Evolutionary conservation across 2,797 vertebrate genomes (phyloP), one percentile per base, ranked within the genome.

Genomic region (Syngnathus rostellatus): DNA sequence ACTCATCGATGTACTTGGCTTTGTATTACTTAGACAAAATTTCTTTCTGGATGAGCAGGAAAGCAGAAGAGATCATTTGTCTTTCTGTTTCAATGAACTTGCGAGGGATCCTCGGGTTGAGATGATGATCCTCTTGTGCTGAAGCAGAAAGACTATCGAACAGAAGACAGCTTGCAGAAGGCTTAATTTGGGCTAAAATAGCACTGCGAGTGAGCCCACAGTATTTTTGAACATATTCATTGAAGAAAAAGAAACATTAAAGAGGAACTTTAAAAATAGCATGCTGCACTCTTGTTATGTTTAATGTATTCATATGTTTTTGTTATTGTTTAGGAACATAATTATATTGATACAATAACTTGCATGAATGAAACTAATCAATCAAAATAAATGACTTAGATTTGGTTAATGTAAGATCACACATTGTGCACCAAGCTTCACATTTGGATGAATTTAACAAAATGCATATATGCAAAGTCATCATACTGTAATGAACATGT

Each of bases 1-100:
- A 87, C 77, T 77, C 81, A 69, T 68, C 62, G 73, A 80, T 76
- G 75, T 77, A 73, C 87, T 82, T 85, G 78, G 83, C 85, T 88
- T 74, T 82, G 79, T 81, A 81, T 88, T 86, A 84, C 80, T 69
- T 81, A 77, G 86, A 84, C 82, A 85, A 83, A 85, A 85, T 81
- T 80, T 79, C 79, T 85, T 81, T 86, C 80, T 85, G 85, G 78
- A 86, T 79, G 68, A 75, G 78, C 65, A 71, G 74, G 75, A 79
- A 87, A 85, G 83, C 78, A 81, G 80, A 84, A 61, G 71, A 67
- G 76, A 83, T 80, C 82, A 83, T 89, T 88, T 89, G 82, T 90
- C 83, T 89, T 79, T 83, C 55, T 69, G 71, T 80, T 83, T 84
- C 75, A 80, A 78, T 86, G 72, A 77, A 79, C 76, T 85, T 64